phyloP scores from a whole-genome alignment of 1,140 invertebrate genomes.

The Megalopta genalis region DNA sequence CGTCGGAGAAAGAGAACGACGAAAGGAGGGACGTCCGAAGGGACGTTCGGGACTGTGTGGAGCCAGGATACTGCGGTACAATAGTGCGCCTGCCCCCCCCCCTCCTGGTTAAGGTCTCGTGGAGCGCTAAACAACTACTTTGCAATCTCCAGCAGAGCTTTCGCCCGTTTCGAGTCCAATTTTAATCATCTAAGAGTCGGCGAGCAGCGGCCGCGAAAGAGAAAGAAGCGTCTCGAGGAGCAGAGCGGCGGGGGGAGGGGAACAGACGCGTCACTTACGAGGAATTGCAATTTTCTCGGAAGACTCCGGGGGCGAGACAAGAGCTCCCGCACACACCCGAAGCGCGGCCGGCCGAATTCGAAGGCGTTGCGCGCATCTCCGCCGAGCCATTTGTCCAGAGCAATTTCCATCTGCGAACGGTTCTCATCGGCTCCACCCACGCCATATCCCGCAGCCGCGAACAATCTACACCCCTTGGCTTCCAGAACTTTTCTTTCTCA shows the following conservation, averaged over 20 bases:
- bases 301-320: slow-evolving; percentile 25
- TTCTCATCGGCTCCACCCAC: slow-evolving; percentile 34
- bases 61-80: too few species aligned
- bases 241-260: too few species aligned
- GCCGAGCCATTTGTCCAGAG: slow-evolving; percentile 39
- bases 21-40: too few species aligned
- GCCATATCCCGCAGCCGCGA: background rate
- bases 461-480: background rate
- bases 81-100: too few species aligned
- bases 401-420: slow-evolving; percentile 58
- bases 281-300: slow-evolving; percentile 55
- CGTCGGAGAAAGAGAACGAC: background rate
- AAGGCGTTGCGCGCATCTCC: slow-evolving; percentile 25
- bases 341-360: slow-evolving; percentile 26
- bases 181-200: slow-evolving; percentile 52
- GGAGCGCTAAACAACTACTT: slow-evolving; percentile 39
- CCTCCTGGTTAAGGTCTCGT: too few species aligned
- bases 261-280: slow-evolving; percentile 50
- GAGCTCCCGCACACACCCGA: background rate
- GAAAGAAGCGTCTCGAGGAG: background rate
- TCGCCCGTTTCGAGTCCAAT: slow-evolving; percentile 14
- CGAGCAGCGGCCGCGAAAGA: background rate
- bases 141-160: slow-evolving; percentile 24
- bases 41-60: too few species aligned
- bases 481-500: background rate